Evolutionary conservation across 2,797 vertebrate species (phyloP).

Genomic region (Mallotus villosus): DNA sequence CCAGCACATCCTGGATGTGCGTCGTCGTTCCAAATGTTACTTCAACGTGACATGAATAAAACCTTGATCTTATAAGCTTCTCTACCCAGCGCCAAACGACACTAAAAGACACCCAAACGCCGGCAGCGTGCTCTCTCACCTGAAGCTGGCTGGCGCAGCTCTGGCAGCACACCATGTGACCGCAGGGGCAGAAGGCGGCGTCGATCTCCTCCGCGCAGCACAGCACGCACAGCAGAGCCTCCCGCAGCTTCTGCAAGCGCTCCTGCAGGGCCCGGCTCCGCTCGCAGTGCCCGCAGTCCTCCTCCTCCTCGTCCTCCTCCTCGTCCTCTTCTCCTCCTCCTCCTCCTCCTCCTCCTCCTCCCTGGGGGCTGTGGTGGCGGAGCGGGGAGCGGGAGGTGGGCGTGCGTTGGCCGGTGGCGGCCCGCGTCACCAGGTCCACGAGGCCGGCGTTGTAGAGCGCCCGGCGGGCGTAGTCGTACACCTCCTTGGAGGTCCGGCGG

Average conservation of each 20-base stretch:
- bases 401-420: slow-evolving; percentile 70
- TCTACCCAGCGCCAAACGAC: too few relatives aligned
- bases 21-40: not conserved
- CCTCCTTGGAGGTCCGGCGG: slow-evolving; percentile 95
- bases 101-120: too few relatives aligned
- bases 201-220: slow-evolving; percentile 97
- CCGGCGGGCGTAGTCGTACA: slow-evolving; percentile 93
- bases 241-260: slow-evolving; percentile 87
- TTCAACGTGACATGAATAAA: not conserved
- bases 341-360: slow-evolving; percentile 52
- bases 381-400: slow-evolving; percentile 72
- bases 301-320: slow-evolving; percentile 47
- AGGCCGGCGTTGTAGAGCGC: slow-evolving; percentile 93
- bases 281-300: slow-evolving; percentile 87
- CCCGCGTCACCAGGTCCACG: slow-evolving; percentile 83
- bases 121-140: slow-evolving; percentile 70
- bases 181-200: slow-evolving; percentile 95
- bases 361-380: slow-evolving; percentile 58
- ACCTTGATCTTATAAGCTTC: not conserved
- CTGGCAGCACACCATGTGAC: slow-evolving; percentile 97
- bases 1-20: slow-evolving; percentile 30
- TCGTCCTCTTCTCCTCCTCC: slow-evolving; percentile 58
- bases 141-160: slow-evolving; percentile 89
- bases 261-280: slow-evolving; percentile 89
- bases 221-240: slow-evolving; percentile 94